These are phyloP conservation scores for Notothenia coriiceps DNA, from an alignment of 2,113 vertebrate genomes.

Conservation along the genomic window DNA sequence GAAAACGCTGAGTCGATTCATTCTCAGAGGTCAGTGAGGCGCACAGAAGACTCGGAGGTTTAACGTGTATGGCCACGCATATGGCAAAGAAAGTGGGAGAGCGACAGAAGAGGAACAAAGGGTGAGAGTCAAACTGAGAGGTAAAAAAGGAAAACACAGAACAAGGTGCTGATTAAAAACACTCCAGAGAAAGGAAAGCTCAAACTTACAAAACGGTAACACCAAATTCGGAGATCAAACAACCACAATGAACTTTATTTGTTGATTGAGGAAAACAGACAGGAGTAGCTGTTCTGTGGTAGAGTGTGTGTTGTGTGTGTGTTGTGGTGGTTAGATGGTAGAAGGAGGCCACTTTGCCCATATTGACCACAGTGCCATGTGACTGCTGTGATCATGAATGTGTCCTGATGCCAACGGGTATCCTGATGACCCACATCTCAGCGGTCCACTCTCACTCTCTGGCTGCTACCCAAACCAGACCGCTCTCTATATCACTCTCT, in stretches of 20 bases:
- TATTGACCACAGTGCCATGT: constrained; percentile 81
- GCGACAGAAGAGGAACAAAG: constrained; percentile 13
- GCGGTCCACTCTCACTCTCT: constrained; percentile 76
- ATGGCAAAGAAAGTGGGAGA: constrained; percentile 38
- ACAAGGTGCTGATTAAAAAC: constrained; percentile 15
- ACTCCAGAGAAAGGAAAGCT: background rate
- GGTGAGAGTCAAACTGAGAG: constrained; percentile 25
- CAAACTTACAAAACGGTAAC: background rate
- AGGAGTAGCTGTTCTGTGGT: constrained; percentile 4
- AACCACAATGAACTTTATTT: constrained; percentile 25
- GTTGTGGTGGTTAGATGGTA: constrained; percentile 46
- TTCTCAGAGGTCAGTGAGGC: constrained; percentile 69
- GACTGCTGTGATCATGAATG: constrained; percentile 80
- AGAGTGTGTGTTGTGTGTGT: constrained; percentile 19
- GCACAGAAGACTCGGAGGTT: constrained; percentile 52
- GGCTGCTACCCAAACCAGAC: constrained; percentile 68
- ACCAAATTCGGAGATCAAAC: constrained; percentile 9
- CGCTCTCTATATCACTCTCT: constrained; percentile 22
- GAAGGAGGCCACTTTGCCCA: constrained; percentile 77
- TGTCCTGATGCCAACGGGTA: constrained; percentile 81
- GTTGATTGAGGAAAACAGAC: constrained; percentile 33
- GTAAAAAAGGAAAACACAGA: background rate
- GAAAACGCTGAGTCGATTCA: constrained; percentile 74
- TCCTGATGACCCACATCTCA: constrained; percentile 84
- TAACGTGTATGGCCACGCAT: constrained; percentile 44